phyloP scores from a whole-genome alignment of 1,140 invertebrate species.

The Tetraneura akinire region DNA sequence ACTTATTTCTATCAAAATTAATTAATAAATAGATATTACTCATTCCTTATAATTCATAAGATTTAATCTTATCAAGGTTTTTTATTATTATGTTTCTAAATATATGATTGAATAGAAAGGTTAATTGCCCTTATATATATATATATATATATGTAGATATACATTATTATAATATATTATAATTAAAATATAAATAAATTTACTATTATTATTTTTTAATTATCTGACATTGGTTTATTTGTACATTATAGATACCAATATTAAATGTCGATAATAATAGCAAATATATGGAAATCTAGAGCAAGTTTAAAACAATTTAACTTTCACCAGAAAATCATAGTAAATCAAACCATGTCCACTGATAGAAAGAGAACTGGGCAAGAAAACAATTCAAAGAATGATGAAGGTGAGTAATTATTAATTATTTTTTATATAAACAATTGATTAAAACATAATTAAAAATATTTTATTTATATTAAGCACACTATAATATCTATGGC shows the following conservation, averaged over 20 bases:
- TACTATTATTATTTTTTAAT: not conserved
- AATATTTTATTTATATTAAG: too few relatives aligned
- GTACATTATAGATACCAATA: not conserved
- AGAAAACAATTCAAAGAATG: not conserved
- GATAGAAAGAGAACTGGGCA: slow-evolving; percentile 22
- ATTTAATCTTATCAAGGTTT: too few relatives aligned
- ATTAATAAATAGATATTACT: too few relatives aligned
- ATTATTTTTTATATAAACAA: too few relatives aligned
- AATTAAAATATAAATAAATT: not conserved
- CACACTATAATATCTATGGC: too few relatives aligned
- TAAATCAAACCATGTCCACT: slow-evolving; percentile 15
- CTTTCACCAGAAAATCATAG: not conserved
- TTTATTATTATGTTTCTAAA: too few relatives aligned
- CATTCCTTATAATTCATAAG: too few relatives aligned
- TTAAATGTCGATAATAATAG: slow-evolving; percentile 27
- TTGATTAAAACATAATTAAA: too few relatives aligned
- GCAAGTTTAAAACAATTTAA: not conserved
- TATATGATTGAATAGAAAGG: slow-evolving; percentile 4
- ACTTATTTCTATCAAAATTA: too few relatives aligned
- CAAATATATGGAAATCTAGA: slow-evolving; percentile 27
- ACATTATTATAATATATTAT: too few relatives aligned
- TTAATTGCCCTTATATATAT: not conserved
- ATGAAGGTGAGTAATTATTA: slow-evolving; percentile 7
- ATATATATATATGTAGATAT: too few relatives aligned
- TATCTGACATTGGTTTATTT: not conserved